Percentiles rank a stretch among this genome's conserved stretches.
phyloP scores from a whole-genome alignment of 2,113 vertebrate species.

The Peucedramus taeniatus region DNA sequence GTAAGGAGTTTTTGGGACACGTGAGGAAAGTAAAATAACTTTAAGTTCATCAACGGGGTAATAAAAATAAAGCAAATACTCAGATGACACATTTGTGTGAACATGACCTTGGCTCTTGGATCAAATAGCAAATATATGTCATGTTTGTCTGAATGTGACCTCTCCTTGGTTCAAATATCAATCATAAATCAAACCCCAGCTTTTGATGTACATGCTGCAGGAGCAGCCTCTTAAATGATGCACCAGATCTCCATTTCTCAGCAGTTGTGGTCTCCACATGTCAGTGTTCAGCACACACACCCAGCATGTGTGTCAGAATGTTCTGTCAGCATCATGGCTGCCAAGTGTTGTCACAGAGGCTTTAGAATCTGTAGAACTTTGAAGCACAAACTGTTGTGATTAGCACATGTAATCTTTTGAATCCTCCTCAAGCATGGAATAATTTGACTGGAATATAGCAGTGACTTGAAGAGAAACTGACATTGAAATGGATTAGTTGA shows the following conservation, averaged over 20 bases:
- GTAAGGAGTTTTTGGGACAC: not conserved
- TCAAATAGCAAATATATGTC: not conserved
- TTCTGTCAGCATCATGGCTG: not conserved
- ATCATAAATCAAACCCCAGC: conserved; percentile 1
- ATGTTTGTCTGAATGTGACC: not conserved
- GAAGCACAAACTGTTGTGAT: not conserved
- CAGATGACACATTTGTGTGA: not conserved
- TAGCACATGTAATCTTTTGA: not conserved
- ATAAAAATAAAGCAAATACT: not conserved
- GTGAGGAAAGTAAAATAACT: not conserved
- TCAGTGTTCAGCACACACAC: not conserved
- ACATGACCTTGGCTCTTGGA: conserved; percentile 18
- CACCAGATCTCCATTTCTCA: not conserved
- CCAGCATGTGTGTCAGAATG: not conserved
- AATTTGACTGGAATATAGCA: not conserved
- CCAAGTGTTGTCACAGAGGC: not conserved
- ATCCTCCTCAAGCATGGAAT: not conserved
- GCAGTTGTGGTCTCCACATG: not conserved
- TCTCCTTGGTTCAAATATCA: conserved; percentile 18
- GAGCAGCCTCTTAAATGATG: not conserved
- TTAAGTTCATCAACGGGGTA: not conserved
- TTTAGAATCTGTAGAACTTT: not conserved
- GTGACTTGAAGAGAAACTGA: not conserved
- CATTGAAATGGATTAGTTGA: not conserved
- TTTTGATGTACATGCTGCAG: not conserved